phyloP scores from a whole-genome alignment of 2,797 vertebrate genomes.

The Lophura swinhoii region DNA sequence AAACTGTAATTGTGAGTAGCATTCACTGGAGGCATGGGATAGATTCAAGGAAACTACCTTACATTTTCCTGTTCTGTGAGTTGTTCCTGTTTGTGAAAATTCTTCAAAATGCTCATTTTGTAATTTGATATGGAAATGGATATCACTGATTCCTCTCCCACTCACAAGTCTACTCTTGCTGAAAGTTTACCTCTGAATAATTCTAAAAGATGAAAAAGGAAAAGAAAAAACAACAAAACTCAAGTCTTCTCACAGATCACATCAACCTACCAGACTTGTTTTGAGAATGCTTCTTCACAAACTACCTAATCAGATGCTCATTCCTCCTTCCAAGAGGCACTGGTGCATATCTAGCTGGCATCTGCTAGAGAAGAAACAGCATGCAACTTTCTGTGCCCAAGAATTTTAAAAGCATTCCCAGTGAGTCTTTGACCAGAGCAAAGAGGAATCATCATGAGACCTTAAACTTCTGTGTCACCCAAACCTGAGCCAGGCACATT shows the following conservation, averaged over 20 bases:
- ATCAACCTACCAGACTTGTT: too few relatives aligned
- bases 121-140: too few relatives aligned
- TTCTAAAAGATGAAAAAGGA: too few relatives aligned
- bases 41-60: not conserved
- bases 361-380: not conserved
- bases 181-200: too few relatives aligned
- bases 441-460: fast-evolving
- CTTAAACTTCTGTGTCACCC: not conserved
- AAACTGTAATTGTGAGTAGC: not conserved
- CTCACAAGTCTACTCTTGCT: too few relatives aligned
- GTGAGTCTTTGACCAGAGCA: not conserved
- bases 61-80: not conserved
- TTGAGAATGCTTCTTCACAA: too few relatives aligned
- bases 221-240: too few relatives aligned
- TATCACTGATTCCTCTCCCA: not conserved
- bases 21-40: not conserved
- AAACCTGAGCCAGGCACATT: not conserved
- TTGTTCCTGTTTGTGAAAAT: too few relatives aligned
- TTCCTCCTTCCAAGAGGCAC: not conserved
- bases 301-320: too few relatives aligned
- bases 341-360: not conserved
- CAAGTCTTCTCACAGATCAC: too few relatives aligned
- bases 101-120: not conserved
- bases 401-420: not conserved
- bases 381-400: not conserved